These are phyloP conservation scores for Glaucidium brasilianum DNA, from an alignment of 2,113 vertebrate species.

Conservation along the genomic window DNA sequence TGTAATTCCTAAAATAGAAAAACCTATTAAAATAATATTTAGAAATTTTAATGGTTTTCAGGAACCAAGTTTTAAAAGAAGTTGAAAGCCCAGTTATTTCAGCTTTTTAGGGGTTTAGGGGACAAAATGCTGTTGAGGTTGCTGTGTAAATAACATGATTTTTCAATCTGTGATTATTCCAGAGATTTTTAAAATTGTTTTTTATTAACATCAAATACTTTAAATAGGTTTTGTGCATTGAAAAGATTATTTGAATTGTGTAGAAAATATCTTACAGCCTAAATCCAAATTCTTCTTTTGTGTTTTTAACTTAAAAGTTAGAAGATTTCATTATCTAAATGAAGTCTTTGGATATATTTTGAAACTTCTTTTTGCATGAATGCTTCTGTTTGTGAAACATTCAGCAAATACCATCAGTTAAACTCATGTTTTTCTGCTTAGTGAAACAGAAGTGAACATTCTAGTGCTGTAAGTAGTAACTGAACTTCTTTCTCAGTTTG, in stretches of 20 bases:
- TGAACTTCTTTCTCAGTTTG: background rate
- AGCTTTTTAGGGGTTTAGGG: background rate
- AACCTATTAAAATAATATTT: background rate
- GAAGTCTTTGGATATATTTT: background rate
- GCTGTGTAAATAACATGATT: background rate
- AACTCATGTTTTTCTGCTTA: background rate
- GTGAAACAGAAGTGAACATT: background rate
- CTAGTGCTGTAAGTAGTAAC: background rate
- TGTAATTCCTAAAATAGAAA: conserved; percentile 12
- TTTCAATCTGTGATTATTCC: background rate
- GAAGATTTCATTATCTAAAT: background rate
- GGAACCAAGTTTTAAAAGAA: background rate
- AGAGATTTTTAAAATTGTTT: background rate
- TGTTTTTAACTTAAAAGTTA: background rate
- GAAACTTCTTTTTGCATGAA: background rate
- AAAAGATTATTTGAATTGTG: background rate
- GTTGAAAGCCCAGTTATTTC: background rate
- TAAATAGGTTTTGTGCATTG: background rate
- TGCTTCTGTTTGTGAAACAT: background rate
- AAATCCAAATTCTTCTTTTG: background rate
- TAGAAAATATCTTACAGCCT: background rate
- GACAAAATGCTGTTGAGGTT: background rate
- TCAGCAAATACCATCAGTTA: background rate
- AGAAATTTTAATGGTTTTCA: background rate
- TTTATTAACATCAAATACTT: background rate